Percentiles rank a stretch among this genome's conserved stretches.
Evolutionary conservation across 2,797 vertebrate species (phyloP).

Genomic region (Coccyzus lansbergi): DNA sequence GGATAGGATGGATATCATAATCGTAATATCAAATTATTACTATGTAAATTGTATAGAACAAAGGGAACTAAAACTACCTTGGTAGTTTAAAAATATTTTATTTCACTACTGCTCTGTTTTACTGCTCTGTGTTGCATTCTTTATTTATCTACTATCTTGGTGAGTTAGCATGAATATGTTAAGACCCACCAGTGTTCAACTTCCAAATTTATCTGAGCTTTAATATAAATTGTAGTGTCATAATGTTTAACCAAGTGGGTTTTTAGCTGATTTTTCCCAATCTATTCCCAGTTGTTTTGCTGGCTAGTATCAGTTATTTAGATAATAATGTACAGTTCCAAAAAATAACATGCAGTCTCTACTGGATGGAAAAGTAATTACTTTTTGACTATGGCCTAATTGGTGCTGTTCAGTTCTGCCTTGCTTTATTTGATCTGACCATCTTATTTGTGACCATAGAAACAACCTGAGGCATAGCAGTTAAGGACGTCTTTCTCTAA

Average conservation of each 20-base stretch:
- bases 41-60: neutral
- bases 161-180: conserved; percentile 8
- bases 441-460: conserved; percentile 68
- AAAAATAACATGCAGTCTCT: conserved; percentile 2
- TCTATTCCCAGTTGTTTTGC: neutral
- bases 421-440: conserved; percentile 65
- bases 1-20: neutral
- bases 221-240: neutral
- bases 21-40: neutral
- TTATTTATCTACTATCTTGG: neutral
- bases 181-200: neutral
- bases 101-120: neutral
- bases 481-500: conserved; percentile 28
- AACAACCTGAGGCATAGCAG: conserved; percentile 47
- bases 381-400: conserved; percentile 63
- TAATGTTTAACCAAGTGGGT: neutral
- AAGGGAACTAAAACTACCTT: neutral
- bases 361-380: conserved; percentile 40
- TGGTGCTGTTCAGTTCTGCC: conserved; percentile 58
- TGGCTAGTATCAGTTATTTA: conserved; percentile 36
- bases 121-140: neutral
- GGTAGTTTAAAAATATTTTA: neutral
- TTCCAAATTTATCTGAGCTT: conserved; percentile 39
- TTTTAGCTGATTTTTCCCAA: neutral
- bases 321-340: neutral